Conservation (phyloP, 2,797 vertebrate genomes). For the Momotus momota region DNA sequence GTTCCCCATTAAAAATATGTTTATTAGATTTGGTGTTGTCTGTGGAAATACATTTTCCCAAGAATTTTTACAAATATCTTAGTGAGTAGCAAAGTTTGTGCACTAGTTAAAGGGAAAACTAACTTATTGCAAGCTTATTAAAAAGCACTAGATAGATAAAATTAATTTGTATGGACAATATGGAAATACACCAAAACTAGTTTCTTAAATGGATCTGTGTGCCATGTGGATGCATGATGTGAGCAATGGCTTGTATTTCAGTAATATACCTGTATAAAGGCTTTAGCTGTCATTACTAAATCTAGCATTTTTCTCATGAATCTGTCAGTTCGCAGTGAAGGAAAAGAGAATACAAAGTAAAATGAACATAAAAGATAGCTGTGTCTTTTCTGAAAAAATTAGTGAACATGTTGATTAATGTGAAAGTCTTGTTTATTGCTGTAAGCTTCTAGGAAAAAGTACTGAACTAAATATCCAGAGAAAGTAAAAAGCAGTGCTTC, state of each 20-base stretch:
- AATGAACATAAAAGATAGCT: background rate
- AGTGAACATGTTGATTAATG: conserved; percentile 20
- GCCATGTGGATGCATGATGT: background rate
- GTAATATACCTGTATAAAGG: background rate
- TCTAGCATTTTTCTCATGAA: background rate
- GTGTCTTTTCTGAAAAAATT: conserved; percentile 4
- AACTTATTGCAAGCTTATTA: background rate
- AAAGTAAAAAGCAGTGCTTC: conserved; percentile 47
- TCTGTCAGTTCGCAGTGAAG: background rate
- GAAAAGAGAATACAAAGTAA: background rate
- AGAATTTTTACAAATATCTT: background rate
- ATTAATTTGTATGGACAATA: background rate
- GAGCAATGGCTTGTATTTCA: background rate
- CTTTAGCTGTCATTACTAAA: background rate
- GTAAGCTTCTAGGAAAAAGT: conserved; percentile 61
- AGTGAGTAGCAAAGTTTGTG: background rate
- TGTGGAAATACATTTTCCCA: background rate
- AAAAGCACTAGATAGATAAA: background rate
- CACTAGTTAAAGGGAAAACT: background rate
- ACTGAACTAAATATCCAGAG: conserved; percentile 28
- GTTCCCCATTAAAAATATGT: background rate
- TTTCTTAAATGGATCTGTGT: background rate
- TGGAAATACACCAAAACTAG: background rate
- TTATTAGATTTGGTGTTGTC: background rate
- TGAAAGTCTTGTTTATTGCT: conserved; percentile 52